Conservation (phyloP, 2,888 invertebrate genomes). For the Apoderus coryli region DNA sequence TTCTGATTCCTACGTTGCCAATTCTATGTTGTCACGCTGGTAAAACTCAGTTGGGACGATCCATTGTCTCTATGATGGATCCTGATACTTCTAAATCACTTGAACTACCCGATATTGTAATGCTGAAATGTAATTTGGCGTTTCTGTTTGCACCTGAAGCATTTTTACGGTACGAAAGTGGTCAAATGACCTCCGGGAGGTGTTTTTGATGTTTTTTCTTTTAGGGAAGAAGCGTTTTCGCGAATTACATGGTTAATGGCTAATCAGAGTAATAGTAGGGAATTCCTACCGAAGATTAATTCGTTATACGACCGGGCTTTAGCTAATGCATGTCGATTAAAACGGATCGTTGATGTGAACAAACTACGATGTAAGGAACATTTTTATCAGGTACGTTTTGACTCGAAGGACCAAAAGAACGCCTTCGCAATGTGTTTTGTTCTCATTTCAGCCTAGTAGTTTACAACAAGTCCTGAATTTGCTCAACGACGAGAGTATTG, state of each 20-base stretch:
- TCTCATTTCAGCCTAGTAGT: slow-evolving; percentile 33
- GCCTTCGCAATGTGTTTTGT: too few relatives aligned
- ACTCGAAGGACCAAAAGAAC: too few relatives aligned
- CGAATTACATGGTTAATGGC: slow-evolving; percentile 37
- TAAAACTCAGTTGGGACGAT: slow-evolving; percentile 41
- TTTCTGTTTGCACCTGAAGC: slow-evolving; percentile 33
- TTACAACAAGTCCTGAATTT: slow-evolving; percentile 34
- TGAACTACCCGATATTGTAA: slow-evolving; percentile 40
- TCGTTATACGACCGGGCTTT: slow-evolving; percentile 34
- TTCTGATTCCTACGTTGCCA: slow-evolving; percentile 43
- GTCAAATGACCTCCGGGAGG: too few relatives aligned
- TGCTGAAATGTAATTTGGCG: slow-evolving; percentile 37
- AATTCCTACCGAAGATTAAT: slow-evolving; percentile 35
- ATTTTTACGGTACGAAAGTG: slow-evolving; percentile 22
- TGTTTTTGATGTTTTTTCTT: too few relatives aligned
- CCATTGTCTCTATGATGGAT: slow-evolving; percentile 47
- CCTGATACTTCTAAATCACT: slow-evolving; percentile 45
- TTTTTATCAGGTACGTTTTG: slow-evolving; percentile 31
- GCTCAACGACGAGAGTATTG: slow-evolving; percentile 31
- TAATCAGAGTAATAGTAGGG: slow-evolving; percentile 31
- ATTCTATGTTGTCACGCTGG: slow-evolving; percentile 43
- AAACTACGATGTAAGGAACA: slow-evolving; percentile 24
- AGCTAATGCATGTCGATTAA: slow-evolving; percentile 32
- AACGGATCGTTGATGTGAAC: slow-evolving; percentile 28
- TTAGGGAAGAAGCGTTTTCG: slow-evolving; percentile 36